Conservation (phyloP, 1,140 invertebrate genomes). For the Scylla paramamosain region DNA sequence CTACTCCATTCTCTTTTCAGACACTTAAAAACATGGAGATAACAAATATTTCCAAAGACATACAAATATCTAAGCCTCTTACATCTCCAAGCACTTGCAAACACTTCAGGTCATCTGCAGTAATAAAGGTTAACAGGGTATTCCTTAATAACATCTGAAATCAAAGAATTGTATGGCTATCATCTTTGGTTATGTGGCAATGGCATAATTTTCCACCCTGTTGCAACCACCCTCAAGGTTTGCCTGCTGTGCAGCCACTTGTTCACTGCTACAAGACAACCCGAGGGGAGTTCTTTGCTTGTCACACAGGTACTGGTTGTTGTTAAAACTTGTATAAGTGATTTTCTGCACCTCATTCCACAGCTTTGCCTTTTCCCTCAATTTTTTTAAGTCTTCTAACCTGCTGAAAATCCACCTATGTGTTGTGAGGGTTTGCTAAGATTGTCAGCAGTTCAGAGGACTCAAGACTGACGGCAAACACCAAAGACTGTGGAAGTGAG, state of each 20-base stretch:
- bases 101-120: not conserved
- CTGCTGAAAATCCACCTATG: no score
- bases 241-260: not conserved
- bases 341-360: no score
- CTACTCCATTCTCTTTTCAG: not conserved
- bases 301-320: no score
- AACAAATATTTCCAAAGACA: not conserved
- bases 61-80: not conserved
- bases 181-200: conserved; percentile 22
- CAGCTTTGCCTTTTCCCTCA: no score
- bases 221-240: not conserved
- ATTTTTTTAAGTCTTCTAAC: no score
- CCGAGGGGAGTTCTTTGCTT: not conserved
- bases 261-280: not conserved
- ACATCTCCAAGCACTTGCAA: conserved; percentile 23
- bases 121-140: not conserved
- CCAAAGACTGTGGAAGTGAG: no score
- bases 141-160: not conserved
- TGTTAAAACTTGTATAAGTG: no score
- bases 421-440: no score
- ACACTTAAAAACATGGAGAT: not conserved
- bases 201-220: not conserved
- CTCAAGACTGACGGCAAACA: no score
- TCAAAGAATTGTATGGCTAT: not conserved
- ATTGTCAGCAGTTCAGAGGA: no score